These are phyloP conservation scores for Pseudococcus longispinus DNA, from an alignment of 2,888 invertebrate species.

Conservation along the genomic window DNA sequence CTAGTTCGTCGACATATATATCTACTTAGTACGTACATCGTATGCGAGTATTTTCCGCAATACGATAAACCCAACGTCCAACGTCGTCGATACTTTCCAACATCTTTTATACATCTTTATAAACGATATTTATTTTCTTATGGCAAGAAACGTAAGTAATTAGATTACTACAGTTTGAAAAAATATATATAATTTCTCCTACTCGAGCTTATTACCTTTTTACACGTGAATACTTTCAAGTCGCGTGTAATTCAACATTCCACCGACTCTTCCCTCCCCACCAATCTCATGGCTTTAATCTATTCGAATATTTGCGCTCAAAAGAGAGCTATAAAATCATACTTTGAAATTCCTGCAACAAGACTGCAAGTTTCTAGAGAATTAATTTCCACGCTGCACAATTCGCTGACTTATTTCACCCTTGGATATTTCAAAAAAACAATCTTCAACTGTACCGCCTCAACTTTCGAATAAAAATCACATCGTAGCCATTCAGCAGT, in stretches of 20 bases:
- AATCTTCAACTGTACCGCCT: neutral
- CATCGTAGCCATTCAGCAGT: neutral
- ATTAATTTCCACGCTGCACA: no score
- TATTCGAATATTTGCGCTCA: no score
- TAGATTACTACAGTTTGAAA: neutral
- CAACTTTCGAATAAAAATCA: neutral
- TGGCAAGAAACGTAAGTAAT: neutral
- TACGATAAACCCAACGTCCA: neutral
- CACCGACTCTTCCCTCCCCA: no score
- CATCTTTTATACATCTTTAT: neutral
- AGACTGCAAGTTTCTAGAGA: no score
- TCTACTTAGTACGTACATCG: neutral
- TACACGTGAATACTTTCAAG: no score
- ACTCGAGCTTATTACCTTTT: no score
- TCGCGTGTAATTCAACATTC: no score
- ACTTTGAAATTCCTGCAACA: no score
- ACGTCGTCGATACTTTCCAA: neutral
- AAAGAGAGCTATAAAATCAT: no score
- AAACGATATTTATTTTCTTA: neutral
- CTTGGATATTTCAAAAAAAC: neutral
- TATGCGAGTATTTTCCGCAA: neutral
- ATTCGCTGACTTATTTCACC: no score
- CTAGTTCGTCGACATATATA: slow-evolving; percentile 25
- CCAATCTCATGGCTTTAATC: no score
- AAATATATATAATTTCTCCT: neutral